These are phyloP conservation scores for Pseudobourletiella spinata DNA, from an alignment of 1,140 invertebrate species.

Conservation along the genomic window DNA sequence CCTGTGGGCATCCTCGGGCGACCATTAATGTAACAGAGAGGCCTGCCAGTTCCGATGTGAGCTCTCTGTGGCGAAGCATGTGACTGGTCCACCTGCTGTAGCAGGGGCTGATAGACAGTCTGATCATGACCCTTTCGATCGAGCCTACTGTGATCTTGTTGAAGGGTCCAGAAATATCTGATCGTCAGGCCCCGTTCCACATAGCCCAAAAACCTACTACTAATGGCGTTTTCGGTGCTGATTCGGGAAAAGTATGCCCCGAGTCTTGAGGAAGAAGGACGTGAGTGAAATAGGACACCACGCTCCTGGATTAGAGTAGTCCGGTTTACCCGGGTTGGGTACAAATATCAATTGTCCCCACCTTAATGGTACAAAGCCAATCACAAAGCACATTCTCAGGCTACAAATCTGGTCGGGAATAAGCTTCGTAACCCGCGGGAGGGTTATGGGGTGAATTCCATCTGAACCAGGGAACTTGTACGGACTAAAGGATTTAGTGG, in stretches of 20 bases:
- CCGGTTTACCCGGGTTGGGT: conserved; percentile 22
- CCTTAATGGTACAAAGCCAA: conserved; percentile 10
- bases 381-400: conserved; percentile 5
- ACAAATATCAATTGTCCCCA: conserved; percentile 21
- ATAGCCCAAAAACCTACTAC: neutral
- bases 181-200: conserved; percentile 1
- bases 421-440: neutral
- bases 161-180: conserved; percentile 19
- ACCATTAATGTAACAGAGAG: neutral
- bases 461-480: conserved; percentile 19
- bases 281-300: conserved; percentile 29
- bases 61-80: neutral
- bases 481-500: conserved; percentile 3
- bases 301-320: neutral
- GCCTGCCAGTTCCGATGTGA: neutral
- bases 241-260: conserved; percentile 9
- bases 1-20: conserved; percentile 12
- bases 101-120: neutral
- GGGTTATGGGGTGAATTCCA: conserved; percentile 19
- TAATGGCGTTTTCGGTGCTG: conserved; percentile 7
- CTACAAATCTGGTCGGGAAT: neutral
- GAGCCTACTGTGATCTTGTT: neutral
- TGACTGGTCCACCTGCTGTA: neutral
- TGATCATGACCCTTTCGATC: neutral
- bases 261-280: conserved; percentile 20